Percentiles rank a stretch among this genome's conserved stretches.
These are phyloP conservation scores for Bradypodion pumilum DNA, from an alignment of 2,797 vertebrate genomes.

Conservation along the genomic window DNA sequence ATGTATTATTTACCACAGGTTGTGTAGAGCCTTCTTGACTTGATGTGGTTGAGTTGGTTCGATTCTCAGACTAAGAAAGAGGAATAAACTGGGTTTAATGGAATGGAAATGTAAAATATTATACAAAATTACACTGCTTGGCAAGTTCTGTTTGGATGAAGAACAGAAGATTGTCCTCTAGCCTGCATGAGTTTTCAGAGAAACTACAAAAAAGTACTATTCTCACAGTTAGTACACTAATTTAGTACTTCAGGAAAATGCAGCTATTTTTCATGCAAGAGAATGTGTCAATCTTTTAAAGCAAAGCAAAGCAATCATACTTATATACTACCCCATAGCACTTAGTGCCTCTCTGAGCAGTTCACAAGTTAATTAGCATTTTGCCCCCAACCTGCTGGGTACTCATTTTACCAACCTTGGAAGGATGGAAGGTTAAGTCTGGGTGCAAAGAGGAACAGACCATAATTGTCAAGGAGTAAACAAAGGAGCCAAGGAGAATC, in stretches of 20 bases:
- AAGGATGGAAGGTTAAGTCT: too few species aligned
- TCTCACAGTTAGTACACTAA: neutral
- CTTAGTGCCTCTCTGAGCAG: too few species aligned
- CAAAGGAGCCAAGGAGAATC: neutral
- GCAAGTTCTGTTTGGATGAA: neutral
- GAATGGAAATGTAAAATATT: neutral
- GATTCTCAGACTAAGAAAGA: slow-evolving; percentile 60
- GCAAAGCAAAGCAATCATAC: too few species aligned
- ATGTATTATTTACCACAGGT: slow-evolving; percentile 57
- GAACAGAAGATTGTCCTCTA: neutral
- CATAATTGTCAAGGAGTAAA: neutral
- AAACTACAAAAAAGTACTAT: neutral
- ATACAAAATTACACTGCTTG: neutral
- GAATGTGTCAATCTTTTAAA: neutral
- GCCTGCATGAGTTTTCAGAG: neutral
- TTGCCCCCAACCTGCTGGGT: too few species aligned
- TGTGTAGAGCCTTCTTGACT: slow-evolving; percentile 60
- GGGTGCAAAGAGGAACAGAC: neutral
- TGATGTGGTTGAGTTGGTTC: slow-evolving; percentile 30
- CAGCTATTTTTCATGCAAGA: neutral
- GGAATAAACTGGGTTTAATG: slow-evolving; percentile 30
- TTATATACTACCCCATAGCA: too few species aligned
- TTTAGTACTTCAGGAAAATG: neutral
- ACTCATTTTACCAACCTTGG: too few species aligned
- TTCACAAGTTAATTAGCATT: too few species aligned